Evolutionary conservation across 2,113 vertebrate species (phyloP), one percentile per base, ranked within the genome.

Genomic region (Rhynchomys soricoides): DNA sequence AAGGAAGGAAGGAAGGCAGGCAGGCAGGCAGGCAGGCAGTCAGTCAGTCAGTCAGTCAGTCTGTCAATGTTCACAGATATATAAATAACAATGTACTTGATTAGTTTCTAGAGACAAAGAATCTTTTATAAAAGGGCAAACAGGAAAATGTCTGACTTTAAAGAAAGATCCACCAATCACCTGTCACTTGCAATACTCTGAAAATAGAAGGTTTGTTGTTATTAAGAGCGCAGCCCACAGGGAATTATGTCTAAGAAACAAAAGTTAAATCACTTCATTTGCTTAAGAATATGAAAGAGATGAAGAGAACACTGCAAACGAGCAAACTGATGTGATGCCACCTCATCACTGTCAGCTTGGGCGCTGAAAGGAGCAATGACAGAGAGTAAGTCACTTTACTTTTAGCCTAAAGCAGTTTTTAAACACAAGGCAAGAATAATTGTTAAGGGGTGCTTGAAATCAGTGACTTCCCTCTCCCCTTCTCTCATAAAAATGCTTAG

Each of bases 271-370:
- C 73, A 95, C 19, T 92, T 52, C 86, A 93, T 81, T 75, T 70
- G 37, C 48, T 85, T 94, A 94, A 74, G 31, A 95, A 92, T 73
- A 93, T 22, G 31, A 96, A 83, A 78, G 45, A 10, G 16, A 34
- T 15, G 8, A 89, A 92, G 74, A 75, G 37, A 11, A n/a, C 70
- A 82, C 79, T 43, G 57, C 19, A 91, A 40, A 34, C 29, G 55
- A 86, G 52, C 59, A 86, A 9, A 29, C 48, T 66, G 86, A 71
- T 87, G 71, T 45, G 66, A 78, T 50, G 55, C 45, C 59, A 78
- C 7, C 79, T 48, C 37, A 50, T 93, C 17, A 70, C 26, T 62
- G 43, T 89, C 43, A 89, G 16, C 81, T 62, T 82, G 45, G 22
- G 79, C 37, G 94, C 45, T 70, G 37, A 74, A 87, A 95, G 94